phyloP scores from a whole-genome alignment of 2,113 vertebrate genomes.

The Neopipo cinnamomea region DNA sequence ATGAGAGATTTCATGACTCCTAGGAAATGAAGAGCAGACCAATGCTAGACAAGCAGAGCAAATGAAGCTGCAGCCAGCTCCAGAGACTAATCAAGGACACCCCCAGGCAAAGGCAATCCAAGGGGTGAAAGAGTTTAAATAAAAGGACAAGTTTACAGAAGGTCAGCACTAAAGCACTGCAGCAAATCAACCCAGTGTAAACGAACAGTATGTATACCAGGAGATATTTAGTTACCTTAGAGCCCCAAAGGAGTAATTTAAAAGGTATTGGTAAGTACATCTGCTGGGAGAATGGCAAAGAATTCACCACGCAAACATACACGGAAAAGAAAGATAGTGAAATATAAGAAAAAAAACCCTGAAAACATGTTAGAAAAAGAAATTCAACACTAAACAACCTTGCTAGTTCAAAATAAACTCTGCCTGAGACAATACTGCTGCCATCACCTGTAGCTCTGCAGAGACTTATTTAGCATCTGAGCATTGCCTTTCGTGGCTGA shows the following conservation, averaged over 20 bases:
- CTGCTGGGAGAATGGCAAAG: not conserved
- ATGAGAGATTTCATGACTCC: not conserved
- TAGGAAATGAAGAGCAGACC: not conserved
- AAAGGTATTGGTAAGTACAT: not conserved
- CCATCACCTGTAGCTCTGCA: not conserved
- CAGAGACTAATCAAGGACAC: not conserved
- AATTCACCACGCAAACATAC: not conserved
- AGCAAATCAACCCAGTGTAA: not conserved
- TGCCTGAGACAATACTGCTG: not conserved
- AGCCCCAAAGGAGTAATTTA: not conserved
- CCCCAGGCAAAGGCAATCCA: not conserved
- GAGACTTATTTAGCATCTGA: not conserved
- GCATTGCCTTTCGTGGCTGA: not conserved
- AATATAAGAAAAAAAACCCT: not conserved
- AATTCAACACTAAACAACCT: not conserved
- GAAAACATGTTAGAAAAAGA: not conserved
- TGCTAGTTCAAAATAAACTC: not conserved
- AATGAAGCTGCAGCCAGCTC: not conserved
- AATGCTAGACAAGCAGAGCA: not conserved
- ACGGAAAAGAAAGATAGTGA: not conserved
- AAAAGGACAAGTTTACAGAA: not conserved
- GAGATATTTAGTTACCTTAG: not conserved
- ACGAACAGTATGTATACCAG: not conserved
- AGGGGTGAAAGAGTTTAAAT: not conserved
- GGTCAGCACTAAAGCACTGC: not conserved